Base-by-base conservation (phyloP, 2,797 vertebrate species). In the Spinus pinus region DNA sequence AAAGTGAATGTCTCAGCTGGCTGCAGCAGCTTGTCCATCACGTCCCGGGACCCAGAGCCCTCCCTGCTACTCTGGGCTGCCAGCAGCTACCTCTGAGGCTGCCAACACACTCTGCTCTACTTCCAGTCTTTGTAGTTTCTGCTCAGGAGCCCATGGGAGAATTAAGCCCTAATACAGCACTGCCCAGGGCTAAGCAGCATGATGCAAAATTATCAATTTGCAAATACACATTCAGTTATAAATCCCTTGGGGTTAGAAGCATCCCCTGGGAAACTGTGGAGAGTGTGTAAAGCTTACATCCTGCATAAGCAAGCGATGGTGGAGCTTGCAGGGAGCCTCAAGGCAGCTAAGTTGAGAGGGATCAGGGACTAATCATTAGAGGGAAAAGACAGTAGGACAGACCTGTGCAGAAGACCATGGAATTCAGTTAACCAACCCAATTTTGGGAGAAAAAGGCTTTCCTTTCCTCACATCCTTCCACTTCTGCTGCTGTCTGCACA, bases 201-300 rank as follows among this genome's bases (percentile, higher is more conserved):
- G 79, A 75, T 78, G 87, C 72, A 94, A 83, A 95, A 81, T 91
- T 94, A 93, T 72, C 85, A 86, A 61, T 88, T 96, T 95, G 77
- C 94, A 95, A 95, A 95, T 86, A 91, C 51, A 93, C 87, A 58
- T 86, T 88, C 75, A 79, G 53, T 85, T 94, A 33, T 78, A 90
- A 95, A 74, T 39, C 6, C 2, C 80, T 71, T 83, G 91, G 74
- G 75, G 85, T 86, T 91, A 88, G 72, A 83, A 39, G 7, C 4
- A 3, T 75, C 90, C 69, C 90, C 66, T 51, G 82, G 75, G 93
- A 78, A 74, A 62, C 50, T 49, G 27, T 46, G 69, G 82, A 22
- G 89, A 88, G 39, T 12, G 5, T 87, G 31, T 50, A 74, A 86
- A 71, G n/a, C 64, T 85, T 49, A 57, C 33, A 93, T 86, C 49